Evolutionary conservation across 2,888 invertebrate genomes (phyloP).

Genomic region (Lithophane socia): DNA sequence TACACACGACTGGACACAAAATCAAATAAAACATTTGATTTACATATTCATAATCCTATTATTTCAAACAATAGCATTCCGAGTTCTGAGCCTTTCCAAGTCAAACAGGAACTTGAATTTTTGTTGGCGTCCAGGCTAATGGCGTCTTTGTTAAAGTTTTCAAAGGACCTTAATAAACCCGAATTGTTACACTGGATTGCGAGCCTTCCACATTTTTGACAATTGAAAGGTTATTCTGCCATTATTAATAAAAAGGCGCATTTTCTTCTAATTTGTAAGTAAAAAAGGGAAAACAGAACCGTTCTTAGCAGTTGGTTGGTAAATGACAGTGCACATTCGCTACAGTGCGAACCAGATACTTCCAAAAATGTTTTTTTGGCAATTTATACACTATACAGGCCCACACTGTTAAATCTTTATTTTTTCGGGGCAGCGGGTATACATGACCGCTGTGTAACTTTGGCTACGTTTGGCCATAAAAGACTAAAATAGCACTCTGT

Average conservation of each 20-base stretch:
- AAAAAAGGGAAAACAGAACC: neutral
- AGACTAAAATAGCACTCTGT: too few species aligned
- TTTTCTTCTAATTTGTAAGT: neutral
- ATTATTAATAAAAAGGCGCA: neutral
- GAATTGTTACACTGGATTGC: neutral
- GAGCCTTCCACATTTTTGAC: neutral
- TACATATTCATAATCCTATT: neutral
- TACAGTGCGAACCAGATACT: too few species aligned
- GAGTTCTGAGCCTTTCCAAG: neutral
- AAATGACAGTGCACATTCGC: neutral
- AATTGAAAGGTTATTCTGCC: neutral
- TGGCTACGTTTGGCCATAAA: too few species aligned
- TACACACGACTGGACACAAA: neutral
- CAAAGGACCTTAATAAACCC: constrained; percentile 19
- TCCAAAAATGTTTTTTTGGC: too few species aligned
- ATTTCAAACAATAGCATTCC: neutral
- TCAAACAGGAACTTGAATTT: neutral
- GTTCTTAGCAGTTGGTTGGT: neutral
- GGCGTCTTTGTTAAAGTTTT: constrained; percentile 29
- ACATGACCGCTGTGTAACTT: too few species aligned
- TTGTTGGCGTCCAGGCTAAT: constrained; percentile 1
- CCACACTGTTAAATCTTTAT: too few species aligned
- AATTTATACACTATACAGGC: too few species aligned
- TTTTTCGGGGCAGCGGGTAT: too few species aligned
- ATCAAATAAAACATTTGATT: neutral